Evolutionary conservation across 2,888 invertebrate genomes (phyloP), one percentile per base, ranked within the genome.

Genomic region (Achlya flavicornis): DNA sequence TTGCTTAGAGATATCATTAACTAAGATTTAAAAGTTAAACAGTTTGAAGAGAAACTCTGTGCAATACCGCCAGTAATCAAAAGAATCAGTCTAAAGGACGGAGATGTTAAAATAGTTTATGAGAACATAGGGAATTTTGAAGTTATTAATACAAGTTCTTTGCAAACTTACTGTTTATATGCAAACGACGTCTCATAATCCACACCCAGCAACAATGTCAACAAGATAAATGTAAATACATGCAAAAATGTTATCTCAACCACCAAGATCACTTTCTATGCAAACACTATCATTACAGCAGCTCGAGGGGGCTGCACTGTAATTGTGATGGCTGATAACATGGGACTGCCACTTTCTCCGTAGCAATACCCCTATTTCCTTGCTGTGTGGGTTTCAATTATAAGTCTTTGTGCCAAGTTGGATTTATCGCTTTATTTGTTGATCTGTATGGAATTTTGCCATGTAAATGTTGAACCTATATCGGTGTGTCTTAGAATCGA

Each of bases 271-370:
- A 79, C 86, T 87, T 87, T 87, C 87, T 85, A 82, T 67, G 67
- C 74, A 75, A 84, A 75, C 77, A 80, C 86, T 86, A 83, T 86
- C 71, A 85, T 87, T 86, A 86, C 75, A 77, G 73, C 77, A 77
- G 75, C 71, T 74, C 79, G 66, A 75, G 69, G 70, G 46, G 46
- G 46, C 46, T 46, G 43, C 14, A 43, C 78, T 70, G 77, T 80
- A 82, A 82, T 85, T 80, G 80, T 76, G 81, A 78, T 80, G 77
- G 63, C 69, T 72, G 82, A 82, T 85, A 83, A 76, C 79, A 75
- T 73, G 70, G 74, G 73, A 72, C 74, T 72, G 71, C 74, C 66
- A 69, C 77, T 79, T 78, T 75, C 80, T 67, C 71, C 64, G 46
- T 5, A 66, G 57, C 62, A 62, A 64, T 71, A 67, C 66, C 69